phyloP scores from a whole-genome alignment of 2,888 invertebrate genomes.

The Hoplodrina ambigua region DNA sequence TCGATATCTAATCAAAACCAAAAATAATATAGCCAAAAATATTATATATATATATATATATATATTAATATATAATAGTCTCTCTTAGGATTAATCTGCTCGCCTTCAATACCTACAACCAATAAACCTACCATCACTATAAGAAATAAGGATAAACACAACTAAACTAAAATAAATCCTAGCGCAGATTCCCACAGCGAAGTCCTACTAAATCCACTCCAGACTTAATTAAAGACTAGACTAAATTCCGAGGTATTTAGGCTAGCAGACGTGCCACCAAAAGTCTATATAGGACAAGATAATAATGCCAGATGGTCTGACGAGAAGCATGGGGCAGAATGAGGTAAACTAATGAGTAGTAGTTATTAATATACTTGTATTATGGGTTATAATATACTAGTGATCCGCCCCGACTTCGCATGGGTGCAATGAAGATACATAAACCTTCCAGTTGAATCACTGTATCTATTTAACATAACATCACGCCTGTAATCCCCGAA shows the following conservation, averaged over 20 bases:
- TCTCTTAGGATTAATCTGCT: not conserved
- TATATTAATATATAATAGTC: too few relatives aligned
- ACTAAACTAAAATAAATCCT: slow-evolving; percentile 45
- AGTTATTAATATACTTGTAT: slow-evolving; percentile 34
- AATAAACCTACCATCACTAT: slow-evolving; percentile 12
- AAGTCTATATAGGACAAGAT: slow-evolving; percentile 41
- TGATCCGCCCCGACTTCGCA: too few relatives aligned
- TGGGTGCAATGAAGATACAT: too few relatives aligned
- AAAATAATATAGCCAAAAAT: too few relatives aligned
- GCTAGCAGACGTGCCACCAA: slow-evolving; percentile 36
- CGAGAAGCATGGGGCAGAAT: slow-evolving; percentile 27
- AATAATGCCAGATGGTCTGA: slow-evolving; percentile 49
- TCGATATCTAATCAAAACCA: too few relatives aligned
- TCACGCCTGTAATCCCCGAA: too few relatives aligned
- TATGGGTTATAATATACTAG: too few relatives aligned
- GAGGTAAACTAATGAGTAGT: slow-evolving; percentile 10
- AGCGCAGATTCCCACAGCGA: slow-evolving; percentile 12
- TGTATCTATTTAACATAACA: too few relatives aligned
- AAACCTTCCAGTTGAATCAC: too few relatives aligned
- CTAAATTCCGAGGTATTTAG: slow-evolving; percentile 52
- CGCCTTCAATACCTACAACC: slow-evolving; percentile 1
- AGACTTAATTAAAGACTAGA: slow-evolving; percentile 54
- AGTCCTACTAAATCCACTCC: slow-evolving; percentile 38
- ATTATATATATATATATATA: too few relatives aligned
- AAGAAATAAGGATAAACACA: slow-evolving; percentile 19